Base-by-base conservation (phyloP, 2,888 invertebrate genomes). In the Sphaerolaimus hirsutus region DNA sequence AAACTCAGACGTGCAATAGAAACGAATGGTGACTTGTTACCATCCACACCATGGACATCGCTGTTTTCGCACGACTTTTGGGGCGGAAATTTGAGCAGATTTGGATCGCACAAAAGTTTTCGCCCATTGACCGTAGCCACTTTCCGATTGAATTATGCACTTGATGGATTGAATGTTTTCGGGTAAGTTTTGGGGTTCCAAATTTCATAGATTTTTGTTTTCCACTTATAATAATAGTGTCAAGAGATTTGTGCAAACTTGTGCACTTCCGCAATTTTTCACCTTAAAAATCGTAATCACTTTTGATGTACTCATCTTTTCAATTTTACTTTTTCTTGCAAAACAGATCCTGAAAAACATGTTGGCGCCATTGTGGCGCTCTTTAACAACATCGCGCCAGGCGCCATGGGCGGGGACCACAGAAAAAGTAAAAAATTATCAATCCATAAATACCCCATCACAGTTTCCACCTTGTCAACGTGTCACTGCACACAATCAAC, bases 81-180 rank as follows among this genome's bases (percentile, higher is more conserved):
- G 93, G 93, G 91, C 44, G 91, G 89, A 38, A 82, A 87, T 49
- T 72, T 93, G 58, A 75, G 75, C 55, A 83, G 86, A 69, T 75
- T 77, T 52, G 89, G 89, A 45, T 87, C 87, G 17, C 91, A 93
- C 71, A 91, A 91, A 60, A 89, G 89, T 47, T 93, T 87, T 71
- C 74, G 93, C 32, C 91, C 91, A 44, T 72, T 93, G 57, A 81
- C 81, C 65, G 81, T 82, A 53, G 76, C 82, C 52, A 77, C 81
- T 55, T 86, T 81, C 71, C 76, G 84, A 56, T 71, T 82, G 54
- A 84, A 84, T 71, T 75, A 78, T 67, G 75, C 76, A 66, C 71
- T 79, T 50, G 72, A 76, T 55, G 64, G 61, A 24, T 55, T 53
- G 46, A 49, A 52, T 25, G 51, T 54, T 5, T 42, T 41, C 27